Evolutionary conservation across 1,140 invertebrate species (phyloP), one percentile per base, ranked within the genome.

Genomic region (Lasioglossum baleicum): DNA sequence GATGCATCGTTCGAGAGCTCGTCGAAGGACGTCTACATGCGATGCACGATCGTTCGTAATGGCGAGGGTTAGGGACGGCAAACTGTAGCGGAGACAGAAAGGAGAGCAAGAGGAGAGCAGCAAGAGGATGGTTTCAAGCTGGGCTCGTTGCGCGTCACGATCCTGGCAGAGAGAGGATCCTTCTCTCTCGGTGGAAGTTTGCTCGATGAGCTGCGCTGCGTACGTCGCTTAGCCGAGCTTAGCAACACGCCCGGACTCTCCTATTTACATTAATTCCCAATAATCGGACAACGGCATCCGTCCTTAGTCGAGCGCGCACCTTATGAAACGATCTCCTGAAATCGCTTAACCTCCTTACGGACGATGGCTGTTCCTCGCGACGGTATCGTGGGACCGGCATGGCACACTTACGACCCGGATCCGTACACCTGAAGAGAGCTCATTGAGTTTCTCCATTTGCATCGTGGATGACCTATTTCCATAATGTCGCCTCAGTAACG

Each of bases 231-330:
- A 82, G 58, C 72, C 69, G 40, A 61, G 78, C 83, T 82, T 82
- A 84, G 83, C 73, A 70, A 78, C 67, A 65, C 64, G 60, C 15
- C 69, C 63, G 17, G 63, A 48, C 61, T 64, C 61, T 64, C 67
- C 86, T 82, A 83, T 87, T 89, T 87, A 86, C 85, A 87, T 87
- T 88, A 81, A 88, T 89, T 89, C 64, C 75, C 75, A 80, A 87
- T 88, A 84, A 87, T 89, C 85, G 84, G 83, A 82, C 82, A 85
- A 87, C 80, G 85, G 70, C 82, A 80, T 81, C 77, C 75, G 71
- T 82, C 69, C 71, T 67, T 66, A 72, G 35, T 22, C 35, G 22
- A 10, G 53, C 8, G 35, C 8, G 26, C 68, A 58, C 76, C 70
- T 82, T 82, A 75, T 72, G 76, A 80, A 82, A 84, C 65, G 67